Conservation (phyloP, 2,888 invertebrate genomes). For the Syrphus vitripennis region DNA sequence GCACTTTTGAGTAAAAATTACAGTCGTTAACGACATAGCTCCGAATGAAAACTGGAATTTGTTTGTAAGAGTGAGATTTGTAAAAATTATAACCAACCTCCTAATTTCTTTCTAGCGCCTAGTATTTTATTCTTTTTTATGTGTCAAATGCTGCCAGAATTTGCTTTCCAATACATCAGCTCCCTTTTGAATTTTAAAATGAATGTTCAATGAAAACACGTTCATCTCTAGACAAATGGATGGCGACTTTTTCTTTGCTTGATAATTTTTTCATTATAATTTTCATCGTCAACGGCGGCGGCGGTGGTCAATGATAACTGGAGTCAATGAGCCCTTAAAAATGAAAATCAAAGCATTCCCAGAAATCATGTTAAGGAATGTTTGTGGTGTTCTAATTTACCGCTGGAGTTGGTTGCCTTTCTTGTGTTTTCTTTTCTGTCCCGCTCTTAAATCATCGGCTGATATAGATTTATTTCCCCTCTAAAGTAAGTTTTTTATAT, state of each 20-base stretch:
- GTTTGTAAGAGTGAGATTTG: constrained; percentile 62
- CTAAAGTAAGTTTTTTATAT: no score
- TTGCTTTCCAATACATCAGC: constrained; percentile 76
- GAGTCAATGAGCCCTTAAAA: constrained; percentile 77
- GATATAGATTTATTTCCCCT: constrained; percentile 77
- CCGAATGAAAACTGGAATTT: constrained; percentile 77
- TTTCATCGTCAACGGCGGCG: constrained; percentile 27
- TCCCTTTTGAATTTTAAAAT: constrained; percentile 78
- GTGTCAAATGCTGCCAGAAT: constrained; percentile 79
- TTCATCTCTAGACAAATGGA: constrained; percentile 74
- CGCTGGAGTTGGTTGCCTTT: constrained; percentile 77
- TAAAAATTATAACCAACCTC: constrained; percentile 67
- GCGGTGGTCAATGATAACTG: constrained; percentile 76
- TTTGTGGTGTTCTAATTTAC: constrained; percentile 51
- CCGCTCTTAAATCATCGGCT: constrained; percentile 30
- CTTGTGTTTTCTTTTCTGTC: constrained; percentile 25
- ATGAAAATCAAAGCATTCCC: not conserved
- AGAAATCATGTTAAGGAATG: not conserved
- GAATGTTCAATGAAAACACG: constrained; percentile 79
- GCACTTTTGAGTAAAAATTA: constrained; percentile 77
- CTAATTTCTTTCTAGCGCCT: constrained; percentile 76
- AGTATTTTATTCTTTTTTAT: constrained; percentile 76
- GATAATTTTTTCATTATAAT: constrained; percentile 28
- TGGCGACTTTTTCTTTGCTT: constrained; percentile 7
- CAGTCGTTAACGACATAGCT: constrained; percentile 76